Evolutionary conservation across 1,140 invertebrate species (phyloP), one percentile per base, ranked within the genome.

Genomic region (Aethina tumida): DNA sequence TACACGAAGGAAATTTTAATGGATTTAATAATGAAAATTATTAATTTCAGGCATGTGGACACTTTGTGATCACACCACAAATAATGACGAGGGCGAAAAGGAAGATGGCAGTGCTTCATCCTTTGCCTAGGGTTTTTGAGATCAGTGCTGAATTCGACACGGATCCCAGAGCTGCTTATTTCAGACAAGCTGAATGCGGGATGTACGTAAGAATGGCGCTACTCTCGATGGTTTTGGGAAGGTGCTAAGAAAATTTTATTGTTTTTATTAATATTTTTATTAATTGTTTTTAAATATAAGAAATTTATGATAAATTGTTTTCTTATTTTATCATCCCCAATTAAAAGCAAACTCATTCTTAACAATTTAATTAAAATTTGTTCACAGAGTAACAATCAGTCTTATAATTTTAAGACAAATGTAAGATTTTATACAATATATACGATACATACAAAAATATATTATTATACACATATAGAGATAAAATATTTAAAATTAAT

Each of bases 201-300:
- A 86, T 99, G 78, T 99, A 94, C 57, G 88, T 99, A 3, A 74
- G 97, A 21, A 99, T 99, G 97, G 93, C 96, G 2, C 64, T 99
- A 1, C 67, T 99, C 2, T 79, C 91, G 0, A 86, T 96, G 73
- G 82, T 99, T 17, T 69, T 96, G 6, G 86, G 86, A 19, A 38
- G 22, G 28, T 49, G 47, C 17, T 47, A 21, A 50, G 9, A 38
- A 8, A 16, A 29, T 12, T 4, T 18, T 2, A 1, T 29, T 6
- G n/a, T 7, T 9, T 20, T 36, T n/a, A 9, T 26, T 2, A 28
- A 10, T 30, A 9, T 36, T 26, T 7, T 2, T 36, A 13, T 9
- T 12, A 14, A 8, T 29, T 13, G n/a, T 6, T 24, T 6, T 36
- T 9, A n/a, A 31, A 15, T 25, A 9, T 14, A 13, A 29, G 14